Base-by-base conservation (phyloP, 2,113 vertebrate species). In the Chauna torquata region DNA sequence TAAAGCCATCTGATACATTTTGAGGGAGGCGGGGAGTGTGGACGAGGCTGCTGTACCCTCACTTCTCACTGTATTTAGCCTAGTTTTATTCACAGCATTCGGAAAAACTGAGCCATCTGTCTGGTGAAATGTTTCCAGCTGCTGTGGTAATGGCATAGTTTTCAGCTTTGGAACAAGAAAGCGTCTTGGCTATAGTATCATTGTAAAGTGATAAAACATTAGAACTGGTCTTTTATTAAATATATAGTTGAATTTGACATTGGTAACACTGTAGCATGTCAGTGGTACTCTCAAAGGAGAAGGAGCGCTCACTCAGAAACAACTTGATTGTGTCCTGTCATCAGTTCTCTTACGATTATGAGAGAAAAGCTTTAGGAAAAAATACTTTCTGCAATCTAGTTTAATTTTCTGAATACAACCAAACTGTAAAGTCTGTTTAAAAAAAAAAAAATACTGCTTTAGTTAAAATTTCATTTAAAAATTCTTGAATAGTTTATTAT, bases 51-150 rank as follows among this genome's bases (percentile, higher is more conserved):
- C 85, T 95, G 30, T 93, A 66, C 44, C 23, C 27, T 91, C 28
- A n/a, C 75, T 95, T 92, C 38, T 80, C 28, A 34, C 42, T 82
- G 9, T 91, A 71, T 83, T 82, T 81, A 86, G 71, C 40, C 17
- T 78, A 22, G 34, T 38, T 94, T 38, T 94, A 80, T 94, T 94
- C 90, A 76, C 14, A 86, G 57, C n/a, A 28, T 88, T 96, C 72
- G 88, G 86, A 93, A 88, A 97, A 97, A 91, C 82, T 61, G 94
- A 98, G 85, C 76, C 92, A 55, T 93, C 28, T 62, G 2, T 55
- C 49, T 96, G 59, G 52, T 94, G 62, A 82, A 71, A 65, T 16
- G 6, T 95, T 97, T 95, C 74, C 82, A 88, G 75, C 57, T 94
- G 79, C 78, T 96, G 94, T 84, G 76, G 49, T 86, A 92, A 82